A percentile compares a stretch with the other conserved stretches of the same genome.
Conservation (phyloP, 2,888 invertebrate genomes). For the Glyphotaelius pellucidus region DNA sequence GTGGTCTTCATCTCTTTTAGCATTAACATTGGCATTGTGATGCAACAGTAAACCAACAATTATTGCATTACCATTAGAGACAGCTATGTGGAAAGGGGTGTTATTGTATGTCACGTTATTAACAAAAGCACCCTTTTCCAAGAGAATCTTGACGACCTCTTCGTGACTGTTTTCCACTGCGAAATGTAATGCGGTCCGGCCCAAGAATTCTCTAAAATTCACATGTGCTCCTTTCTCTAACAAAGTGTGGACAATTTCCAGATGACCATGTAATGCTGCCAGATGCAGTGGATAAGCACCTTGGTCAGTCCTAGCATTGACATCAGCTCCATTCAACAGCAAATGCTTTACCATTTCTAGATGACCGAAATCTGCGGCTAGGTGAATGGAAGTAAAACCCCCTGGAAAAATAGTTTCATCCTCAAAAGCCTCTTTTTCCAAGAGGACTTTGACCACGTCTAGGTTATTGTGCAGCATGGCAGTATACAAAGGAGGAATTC, state of each 20-base stretch:
- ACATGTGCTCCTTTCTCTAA: not conserved
- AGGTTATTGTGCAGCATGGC: too few relatives aligned
- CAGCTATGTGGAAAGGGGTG: not conserved
- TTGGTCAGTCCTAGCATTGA: not conserved
- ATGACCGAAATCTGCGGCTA: constrained; percentile 9
- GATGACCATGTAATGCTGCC: constrained; percentile 30
- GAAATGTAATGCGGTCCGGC: not conserved
- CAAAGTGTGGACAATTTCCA: not conserved
- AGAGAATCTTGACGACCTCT: not conserved
- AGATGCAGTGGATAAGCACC: not conserved
- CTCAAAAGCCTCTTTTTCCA: not conserved
- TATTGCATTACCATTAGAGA: not conserved
- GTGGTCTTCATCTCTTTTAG: not conserved
- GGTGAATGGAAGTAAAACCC: not conserved
- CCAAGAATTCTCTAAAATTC: not conserved
- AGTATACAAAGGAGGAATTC: too few relatives aligned
- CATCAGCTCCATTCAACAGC: not conserved
- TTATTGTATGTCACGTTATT: not conserved
- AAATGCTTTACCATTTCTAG: not conserved
- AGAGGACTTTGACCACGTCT: too few relatives aligned
- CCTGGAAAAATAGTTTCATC: not conserved
- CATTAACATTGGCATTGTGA: not conserved
- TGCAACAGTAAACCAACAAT: not conserved
- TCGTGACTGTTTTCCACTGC: not conserved
- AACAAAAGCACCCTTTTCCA: not conserved